Evolutionary conservation across 2,113 vertebrate species (phyloP).

Genomic region (Heterotis niloticus): DNA sequence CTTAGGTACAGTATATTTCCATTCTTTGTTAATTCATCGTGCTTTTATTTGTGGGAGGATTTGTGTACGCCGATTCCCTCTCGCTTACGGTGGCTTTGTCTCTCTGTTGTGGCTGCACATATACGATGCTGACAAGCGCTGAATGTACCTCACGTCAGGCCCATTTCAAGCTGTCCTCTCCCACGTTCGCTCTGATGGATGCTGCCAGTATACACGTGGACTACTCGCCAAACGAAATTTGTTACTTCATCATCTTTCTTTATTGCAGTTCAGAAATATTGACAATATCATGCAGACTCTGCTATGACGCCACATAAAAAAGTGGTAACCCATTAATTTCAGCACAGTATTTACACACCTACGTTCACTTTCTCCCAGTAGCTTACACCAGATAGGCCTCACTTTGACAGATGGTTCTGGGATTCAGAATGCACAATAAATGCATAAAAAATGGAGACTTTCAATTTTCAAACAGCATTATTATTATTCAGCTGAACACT

Average conservation of each 20-base stretch:
- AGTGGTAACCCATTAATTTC: no score
- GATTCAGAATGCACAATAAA: background rate
- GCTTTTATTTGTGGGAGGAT: no score
- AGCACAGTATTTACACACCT: no score
- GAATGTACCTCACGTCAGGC: background rate
- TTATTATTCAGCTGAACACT: background rate
- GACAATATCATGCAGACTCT: no score
- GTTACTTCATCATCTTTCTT: no score
- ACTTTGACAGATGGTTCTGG: background rate
- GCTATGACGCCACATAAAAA: no score
- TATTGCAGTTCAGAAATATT: no score
- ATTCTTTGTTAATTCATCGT: no score
- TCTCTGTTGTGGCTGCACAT: background rate
- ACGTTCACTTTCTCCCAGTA: no score
- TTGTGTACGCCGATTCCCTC: background rate
- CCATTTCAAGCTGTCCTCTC: background rate
- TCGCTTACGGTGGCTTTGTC: no score
- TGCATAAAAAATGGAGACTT: background rate
- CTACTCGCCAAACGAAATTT: background rate
- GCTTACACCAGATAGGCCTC: no score
- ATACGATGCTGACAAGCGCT: background rate
- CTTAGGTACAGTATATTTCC: no score
- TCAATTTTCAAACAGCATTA: background rate
- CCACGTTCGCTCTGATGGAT: background rate
- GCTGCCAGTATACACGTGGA: background rate